These are phyloP conservation scores for Lasius platythorax DNA, from an alignment of 2,888 invertebrate species.

Conservation along the genomic window DNA sequence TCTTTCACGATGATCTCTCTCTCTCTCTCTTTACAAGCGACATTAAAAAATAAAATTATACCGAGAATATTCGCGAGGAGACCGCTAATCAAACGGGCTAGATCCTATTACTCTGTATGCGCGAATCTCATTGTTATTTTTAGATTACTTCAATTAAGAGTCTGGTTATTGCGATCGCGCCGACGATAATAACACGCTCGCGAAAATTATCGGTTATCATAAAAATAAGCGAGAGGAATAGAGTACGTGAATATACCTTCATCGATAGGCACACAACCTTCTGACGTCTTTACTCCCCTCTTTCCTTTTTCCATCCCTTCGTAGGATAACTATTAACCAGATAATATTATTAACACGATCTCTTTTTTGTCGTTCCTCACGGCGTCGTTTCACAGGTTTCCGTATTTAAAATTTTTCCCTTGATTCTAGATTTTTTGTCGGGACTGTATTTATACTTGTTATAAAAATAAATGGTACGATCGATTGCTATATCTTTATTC, in stretches of 20 bases:
- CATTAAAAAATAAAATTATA: conserved; percentile 21
- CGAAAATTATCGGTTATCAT: conserved; percentile 48
- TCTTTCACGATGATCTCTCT: neutral
- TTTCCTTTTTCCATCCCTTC: neutral
- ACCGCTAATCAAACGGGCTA: neutral
- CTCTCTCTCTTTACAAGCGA: neutral
- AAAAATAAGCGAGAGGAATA: conserved; percentile 34
- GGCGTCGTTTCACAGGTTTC: neutral
- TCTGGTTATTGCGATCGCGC: neutral
- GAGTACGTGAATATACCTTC: conserved; percentile 35
- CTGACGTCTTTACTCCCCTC: conserved; percentile 45
- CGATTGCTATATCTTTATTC: conserved; percentile 1
- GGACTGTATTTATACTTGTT: neutral
- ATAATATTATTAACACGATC: conserved; percentile 18
- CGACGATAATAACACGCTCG: neutral
- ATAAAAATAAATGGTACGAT: neutral
- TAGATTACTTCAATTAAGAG: neutral
- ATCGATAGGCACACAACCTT: conserved; percentile 36
- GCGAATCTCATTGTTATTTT: neutral
- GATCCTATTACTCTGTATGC: neutral
- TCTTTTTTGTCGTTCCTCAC: neutral
- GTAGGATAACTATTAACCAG: conserved; percentile 16
- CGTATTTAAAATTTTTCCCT: neutral
- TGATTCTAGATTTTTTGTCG: neutral
- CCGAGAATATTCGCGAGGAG: neutral